phyloP scores from a whole-genome alignment of 2,797 vertebrate species.

The Pteropus rufus region DNA sequence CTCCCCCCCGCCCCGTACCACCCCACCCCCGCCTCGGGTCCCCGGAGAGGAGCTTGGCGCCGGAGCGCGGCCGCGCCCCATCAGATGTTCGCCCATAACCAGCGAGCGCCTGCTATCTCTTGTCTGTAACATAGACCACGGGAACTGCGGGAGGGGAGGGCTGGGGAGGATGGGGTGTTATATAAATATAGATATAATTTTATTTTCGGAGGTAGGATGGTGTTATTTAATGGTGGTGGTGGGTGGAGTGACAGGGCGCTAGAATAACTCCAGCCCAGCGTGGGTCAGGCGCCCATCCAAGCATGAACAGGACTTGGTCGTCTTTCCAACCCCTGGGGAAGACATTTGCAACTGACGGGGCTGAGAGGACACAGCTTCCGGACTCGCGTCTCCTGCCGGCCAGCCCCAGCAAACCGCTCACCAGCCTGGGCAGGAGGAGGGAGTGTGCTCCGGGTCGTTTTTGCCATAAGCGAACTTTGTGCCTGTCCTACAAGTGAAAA shows the following conservation, averaged over 20 bases:
- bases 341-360: constrained; percentile 46
- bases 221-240: constrained; percentile 74
- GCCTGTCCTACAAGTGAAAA: constrained; percentile 78
- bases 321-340: constrained; percentile 41
- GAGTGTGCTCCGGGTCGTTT: background rate
- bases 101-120: constrained; percentile 47
- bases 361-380: constrained; percentile 57
- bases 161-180: constrained; percentile 55
- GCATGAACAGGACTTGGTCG: constrained; percentile 66
- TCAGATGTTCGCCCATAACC: constrained; percentile 43
- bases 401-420: background rate
- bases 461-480: constrained; percentile 80
- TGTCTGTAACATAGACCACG: constrained; percentile 71
- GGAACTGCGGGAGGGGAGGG: constrained; percentile 67
- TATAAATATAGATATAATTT: constrained; percentile 77
- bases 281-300: constrained; percentile 47
- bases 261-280: background rate
- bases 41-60: background rate
- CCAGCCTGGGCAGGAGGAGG: constrained; percentile 40
- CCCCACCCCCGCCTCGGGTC: constrained; percentile 35
- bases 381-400: background rate
- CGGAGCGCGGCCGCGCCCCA: constrained; percentile 44
- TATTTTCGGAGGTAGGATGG: constrained; percentile 80
- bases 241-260: constrained; percentile 55
- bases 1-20: background rate